A percentile compares a stretch with the other conserved stretches of the same genome.
Evolutionary conservation across 2,888 invertebrate genomes (phyloP).

Genomic region (Cheilosia soror): DNA sequence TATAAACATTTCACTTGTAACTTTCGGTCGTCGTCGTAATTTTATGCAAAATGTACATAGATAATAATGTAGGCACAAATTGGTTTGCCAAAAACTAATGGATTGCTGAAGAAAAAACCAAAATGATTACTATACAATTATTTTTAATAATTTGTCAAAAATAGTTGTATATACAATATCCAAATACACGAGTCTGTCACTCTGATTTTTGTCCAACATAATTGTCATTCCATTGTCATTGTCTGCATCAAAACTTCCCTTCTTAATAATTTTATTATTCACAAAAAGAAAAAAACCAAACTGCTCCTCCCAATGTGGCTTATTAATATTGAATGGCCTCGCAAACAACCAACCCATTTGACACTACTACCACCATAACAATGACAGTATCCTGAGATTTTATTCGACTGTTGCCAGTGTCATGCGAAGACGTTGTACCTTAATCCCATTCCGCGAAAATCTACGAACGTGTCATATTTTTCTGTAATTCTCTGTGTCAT

Average conservation of each 20-base stretch:
- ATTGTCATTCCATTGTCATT: slow-evolving; percentile 20
- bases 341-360: slow-evolving; percentile 8
- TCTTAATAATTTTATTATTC: slow-evolving; percentile 61
- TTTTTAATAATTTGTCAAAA: background rate
- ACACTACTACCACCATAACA: slow-evolving; percentile 35
- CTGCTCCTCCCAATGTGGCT: slow-evolving; percentile 24
- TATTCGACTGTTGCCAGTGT: slow-evolving; percentile 9
- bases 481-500: slow-evolving; percentile 45
- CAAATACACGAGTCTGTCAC: background rate
- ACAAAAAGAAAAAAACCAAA: slow-evolving; percentile 5
- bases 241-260: slow-evolving; percentile 25
- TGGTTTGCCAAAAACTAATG: slow-evolving; percentile 48
- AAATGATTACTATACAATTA: slow-evolving; percentile 9
- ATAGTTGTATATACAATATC: background rate
- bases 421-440: slow-evolving; percentile 31
- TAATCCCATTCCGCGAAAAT: slow-evolving; percentile 41
- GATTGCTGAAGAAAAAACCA: slow-evolving; percentile 17
- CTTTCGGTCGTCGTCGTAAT: slow-evolving; percentile 10
- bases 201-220: background rate
- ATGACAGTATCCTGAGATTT: slow-evolving; percentile 65
- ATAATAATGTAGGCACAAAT: slow-evolving; percentile 1
- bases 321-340: slow-evolving; percentile 63
- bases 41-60: slow-evolving; percentile 36
- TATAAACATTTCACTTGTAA: slow-evolving; percentile 41
- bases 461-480: slow-evolving; percentile 66